These are phyloP conservation scores for Polydrusus cervinus DNA, from an alignment of 2,888 invertebrate genomes.

Conservation along the genomic window DNA sequence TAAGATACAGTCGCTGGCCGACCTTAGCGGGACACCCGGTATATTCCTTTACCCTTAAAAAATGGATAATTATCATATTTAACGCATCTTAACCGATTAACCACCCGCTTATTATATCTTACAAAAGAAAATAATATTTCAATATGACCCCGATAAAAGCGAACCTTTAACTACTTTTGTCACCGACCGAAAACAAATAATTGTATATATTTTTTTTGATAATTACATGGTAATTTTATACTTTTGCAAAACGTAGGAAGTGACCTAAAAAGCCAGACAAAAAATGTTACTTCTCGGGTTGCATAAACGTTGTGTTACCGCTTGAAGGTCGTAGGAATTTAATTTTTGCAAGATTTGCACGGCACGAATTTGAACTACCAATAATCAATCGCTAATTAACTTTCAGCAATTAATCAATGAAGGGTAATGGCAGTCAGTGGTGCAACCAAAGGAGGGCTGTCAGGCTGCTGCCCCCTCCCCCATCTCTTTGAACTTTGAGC, in stretches of 20 bases:
- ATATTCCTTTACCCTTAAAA: too few relatives aligned
- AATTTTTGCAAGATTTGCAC: conserved; percentile 5
- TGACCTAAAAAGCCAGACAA: conserved; percentile 25
- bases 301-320: not conserved
- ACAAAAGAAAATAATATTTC: conserved; percentile 8
- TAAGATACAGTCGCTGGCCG: too few relatives aligned
- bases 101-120: conserved; percentile 4
- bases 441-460: too few relatives aligned
- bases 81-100: not conserved
- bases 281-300: conserved; percentile 21
- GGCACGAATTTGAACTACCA: not conserved
- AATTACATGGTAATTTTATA: conserved; percentile 22
- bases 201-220: conserved; percentile 11
- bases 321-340: conserved; percentile 17
- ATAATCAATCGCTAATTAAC: not conserved
- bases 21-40: too few relatives aligned
- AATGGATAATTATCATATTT: not conserved
- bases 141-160: conserved; percentile 12
- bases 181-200: conserved; percentile 7
- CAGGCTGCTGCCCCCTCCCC: too few relatives aligned
- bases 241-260: conserved; percentile 25
- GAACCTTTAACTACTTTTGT: not conserved
- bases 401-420: too few relatives aligned
- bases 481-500: too few relatives aligned
- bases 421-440: too few relatives aligned